phyloP scores from a whole-genome alignment of 2,888 invertebrate genomes.

The Brachypalpus laphriformis region DNA sequence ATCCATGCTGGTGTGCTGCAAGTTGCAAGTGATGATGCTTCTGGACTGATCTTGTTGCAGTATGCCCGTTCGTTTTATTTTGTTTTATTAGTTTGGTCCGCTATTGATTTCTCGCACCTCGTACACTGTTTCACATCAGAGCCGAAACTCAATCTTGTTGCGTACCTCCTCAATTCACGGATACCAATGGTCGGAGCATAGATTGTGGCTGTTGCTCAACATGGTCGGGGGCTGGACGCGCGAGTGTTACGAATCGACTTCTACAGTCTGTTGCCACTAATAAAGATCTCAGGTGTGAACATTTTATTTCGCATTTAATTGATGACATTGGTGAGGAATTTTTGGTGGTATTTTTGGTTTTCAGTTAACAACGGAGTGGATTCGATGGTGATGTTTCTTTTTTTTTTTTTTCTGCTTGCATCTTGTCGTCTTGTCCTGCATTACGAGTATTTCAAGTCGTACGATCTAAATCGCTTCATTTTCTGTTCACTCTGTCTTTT shows the following conservation, averaged over 20 bases:
- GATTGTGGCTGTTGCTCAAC: constrained; percentile 50
- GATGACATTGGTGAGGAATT: constrained; percentile 82
- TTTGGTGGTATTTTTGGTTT: constrained; percentile 79
- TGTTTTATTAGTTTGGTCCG: constrained; percentile 59
- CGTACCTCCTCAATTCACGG: constrained; percentile 65
- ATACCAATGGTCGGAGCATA: constrained; percentile 47
- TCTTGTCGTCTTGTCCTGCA: constrained; percentile 44
- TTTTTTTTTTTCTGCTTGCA: constrained; percentile 25
- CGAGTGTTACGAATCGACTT: constrained; percentile 55
- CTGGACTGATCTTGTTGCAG: constrained; percentile 33
- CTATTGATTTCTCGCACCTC: constrained; percentile 69
- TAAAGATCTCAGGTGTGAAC: constrained; percentile 83
- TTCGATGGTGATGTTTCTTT: constrained; percentile 25
- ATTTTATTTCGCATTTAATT: constrained; percentile 80
- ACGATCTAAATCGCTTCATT: constrained; percentile 69
- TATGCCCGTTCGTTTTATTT: constrained; percentile 34
- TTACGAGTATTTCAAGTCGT: constrained; percentile 59
- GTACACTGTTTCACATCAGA: constrained; percentile 44
- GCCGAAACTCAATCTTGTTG: constrained; percentile 66
- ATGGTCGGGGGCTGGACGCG: constrained; percentile 59
- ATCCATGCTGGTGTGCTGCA: constrained; percentile 16
- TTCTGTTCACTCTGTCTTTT: constrained; percentile 17
- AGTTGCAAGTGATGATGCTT: constrained; percentile 37
- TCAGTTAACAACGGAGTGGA: constrained; percentile 69
- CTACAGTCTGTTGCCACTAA: constrained; percentile 77